These are phyloP conservation scores for Uropsilus gracilis DNA, from an alignment of 2,113 vertebrate species.

Conservation along the genomic window DNA sequence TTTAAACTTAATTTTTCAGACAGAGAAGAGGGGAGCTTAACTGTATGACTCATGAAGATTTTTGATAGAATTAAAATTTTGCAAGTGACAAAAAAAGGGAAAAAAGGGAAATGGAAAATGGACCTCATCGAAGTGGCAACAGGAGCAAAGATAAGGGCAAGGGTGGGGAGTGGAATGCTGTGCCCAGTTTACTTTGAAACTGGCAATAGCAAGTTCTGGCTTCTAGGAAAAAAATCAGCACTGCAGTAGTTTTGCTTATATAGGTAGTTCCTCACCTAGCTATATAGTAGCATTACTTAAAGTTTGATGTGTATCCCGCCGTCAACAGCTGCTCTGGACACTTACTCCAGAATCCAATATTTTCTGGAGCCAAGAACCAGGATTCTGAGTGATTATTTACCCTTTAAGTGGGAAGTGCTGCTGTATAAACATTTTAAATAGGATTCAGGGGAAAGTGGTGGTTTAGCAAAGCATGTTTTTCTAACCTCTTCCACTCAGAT, in stretches of 20 bases:
- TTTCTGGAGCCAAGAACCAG: background rate
- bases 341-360: no score
- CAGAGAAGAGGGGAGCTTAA: conserved; percentile 67
- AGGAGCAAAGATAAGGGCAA: background rate
- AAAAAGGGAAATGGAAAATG: no score
- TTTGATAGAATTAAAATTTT: conserved; percentile 67
- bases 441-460: background rate
- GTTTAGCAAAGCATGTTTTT: background rate
- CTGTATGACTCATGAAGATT: conserved; percentile 44
- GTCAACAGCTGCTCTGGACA: background rate
- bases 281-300: no score
- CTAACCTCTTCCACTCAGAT: background rate
- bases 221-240: background rate
- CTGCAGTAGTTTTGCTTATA: background rate
- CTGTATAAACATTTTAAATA: background rate
- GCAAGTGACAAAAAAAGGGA: background rate
- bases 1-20: conserved; percentile 46
- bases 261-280: no score
- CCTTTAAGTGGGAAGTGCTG: accelerated
- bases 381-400: background rate
- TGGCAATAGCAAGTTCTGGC: background rate
- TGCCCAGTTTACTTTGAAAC: accelerated
- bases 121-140: no score
- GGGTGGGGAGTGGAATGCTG: background rate
- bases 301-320: no score